phyloP scores from a whole-genome alignment of 2,113 vertebrate genomes.

The Gorsachius goisagi region DNA sequence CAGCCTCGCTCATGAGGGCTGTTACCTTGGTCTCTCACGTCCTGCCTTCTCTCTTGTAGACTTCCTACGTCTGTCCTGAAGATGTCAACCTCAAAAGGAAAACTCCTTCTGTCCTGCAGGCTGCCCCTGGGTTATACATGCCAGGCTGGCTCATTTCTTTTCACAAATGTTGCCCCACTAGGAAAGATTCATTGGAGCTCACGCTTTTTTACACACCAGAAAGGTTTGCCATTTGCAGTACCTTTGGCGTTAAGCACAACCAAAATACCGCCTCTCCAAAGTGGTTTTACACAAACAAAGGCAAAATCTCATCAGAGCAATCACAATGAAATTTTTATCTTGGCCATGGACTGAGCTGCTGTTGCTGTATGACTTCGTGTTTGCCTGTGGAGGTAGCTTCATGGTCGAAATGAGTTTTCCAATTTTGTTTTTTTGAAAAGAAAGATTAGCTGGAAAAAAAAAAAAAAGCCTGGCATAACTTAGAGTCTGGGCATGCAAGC shows the following conservation, averaged over 20 bases:
- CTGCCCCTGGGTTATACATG: too few relatives aligned
- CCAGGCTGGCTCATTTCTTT: not conserved
- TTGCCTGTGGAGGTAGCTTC: not conserved
- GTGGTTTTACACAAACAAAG: not conserved
- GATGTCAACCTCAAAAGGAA: not conserved
- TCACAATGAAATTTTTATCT: not conserved
- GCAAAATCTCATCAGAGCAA: not conserved
- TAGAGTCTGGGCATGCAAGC: not conserved
- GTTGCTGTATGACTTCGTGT: not conserved
- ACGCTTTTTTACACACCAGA: not conserved
- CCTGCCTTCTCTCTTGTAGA: not conserved
- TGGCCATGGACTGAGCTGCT: not conserved
- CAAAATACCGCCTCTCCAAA: not conserved
- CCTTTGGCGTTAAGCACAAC: not conserved
- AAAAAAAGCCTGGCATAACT: not conserved
- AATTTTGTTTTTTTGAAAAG: not conserved
- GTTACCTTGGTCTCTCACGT: not conserved
- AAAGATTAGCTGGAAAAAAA: not conserved
- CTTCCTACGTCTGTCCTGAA: not conserved
- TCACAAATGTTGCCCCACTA: not conserved
- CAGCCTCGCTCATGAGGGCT: not conserved
- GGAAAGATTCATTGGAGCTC: not conserved
- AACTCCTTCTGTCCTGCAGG: not conserved
- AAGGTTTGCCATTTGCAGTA: not conserved
- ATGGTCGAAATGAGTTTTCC: not conserved